Conservation (phyloP, 2,797 vertebrate genomes). For the Hylomyscus alleni region DNA sequence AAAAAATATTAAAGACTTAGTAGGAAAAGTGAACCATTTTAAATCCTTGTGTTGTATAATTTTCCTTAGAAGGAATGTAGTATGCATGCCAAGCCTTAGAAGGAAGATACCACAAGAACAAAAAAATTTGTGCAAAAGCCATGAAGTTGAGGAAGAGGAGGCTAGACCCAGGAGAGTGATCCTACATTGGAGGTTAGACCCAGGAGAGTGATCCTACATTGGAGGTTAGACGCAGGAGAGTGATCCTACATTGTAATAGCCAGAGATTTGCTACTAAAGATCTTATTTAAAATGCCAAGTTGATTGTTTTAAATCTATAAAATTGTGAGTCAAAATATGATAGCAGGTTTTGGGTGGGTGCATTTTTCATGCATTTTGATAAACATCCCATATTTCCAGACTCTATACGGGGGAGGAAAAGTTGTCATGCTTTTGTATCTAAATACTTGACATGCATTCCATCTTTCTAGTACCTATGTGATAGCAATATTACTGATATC, state of each 20-base stretch:
- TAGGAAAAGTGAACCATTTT: slow-evolving; percentile 69
- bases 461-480: slow-evolving; percentile 15
- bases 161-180: not conserved
- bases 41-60: slow-evolving; percentile 62
- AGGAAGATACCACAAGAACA: slow-evolving; percentile 67
- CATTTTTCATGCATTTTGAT: slow-evolving; percentile 43
- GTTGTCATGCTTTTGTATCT: slow-evolving; percentile 22
- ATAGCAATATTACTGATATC: not conserved
- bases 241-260: not conserved
- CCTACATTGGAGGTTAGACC: not conserved
- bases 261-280: not conserved
- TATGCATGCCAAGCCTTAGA: slow-evolving; percentile 57
- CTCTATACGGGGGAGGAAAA: not conserved
- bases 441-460: not conserved
- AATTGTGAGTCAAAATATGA: slow-evolving; percentile 56
- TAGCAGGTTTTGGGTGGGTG: slow-evolving; percentile 38
- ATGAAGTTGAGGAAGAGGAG: not conserved
- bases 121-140: not conserved
- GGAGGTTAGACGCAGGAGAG: not conserved
- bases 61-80: slow-evolving; percentile 73
- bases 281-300: slow-evolving; percentile 33
- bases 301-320: slow-evolving; percentile 65
- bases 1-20: slow-evolving; percentile 68
- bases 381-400: slow-evolving; percentile 53
- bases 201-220: slow-evolving; percentile 3